Evolutionary conservation across 2,113 vertebrate species (phyloP).

Genomic region (Coptodon rendalli): DNA sequence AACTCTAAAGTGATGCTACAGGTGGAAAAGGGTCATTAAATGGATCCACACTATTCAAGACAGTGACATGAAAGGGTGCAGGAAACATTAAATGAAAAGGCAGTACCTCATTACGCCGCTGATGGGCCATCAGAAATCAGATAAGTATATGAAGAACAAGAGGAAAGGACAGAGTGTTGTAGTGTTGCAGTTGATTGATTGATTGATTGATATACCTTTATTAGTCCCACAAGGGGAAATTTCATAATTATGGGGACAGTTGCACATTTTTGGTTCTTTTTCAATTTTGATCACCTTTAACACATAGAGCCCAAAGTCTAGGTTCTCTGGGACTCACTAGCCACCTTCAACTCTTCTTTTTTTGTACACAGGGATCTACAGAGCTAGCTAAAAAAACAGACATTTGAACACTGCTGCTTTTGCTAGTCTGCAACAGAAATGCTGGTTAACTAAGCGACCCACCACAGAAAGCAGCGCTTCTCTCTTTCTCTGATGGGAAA

Average conservation of each 20-base stretch:
- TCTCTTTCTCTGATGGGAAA: neutral
- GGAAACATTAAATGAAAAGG: neutral
- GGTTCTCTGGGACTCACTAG: neutral
- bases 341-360: neutral
- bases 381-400: neutral
- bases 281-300: neutral
- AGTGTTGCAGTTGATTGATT: neutral
- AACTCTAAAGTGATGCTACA: neutral
- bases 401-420: neutral
- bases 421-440: neutral
- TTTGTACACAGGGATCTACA: neutral
- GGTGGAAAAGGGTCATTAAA: neutral
- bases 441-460: neutral
- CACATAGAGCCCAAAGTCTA: neutral
- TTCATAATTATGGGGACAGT: neutral
- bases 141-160: neutral
- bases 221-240: too few species aligned
- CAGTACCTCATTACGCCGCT: conserved; percentile 36
- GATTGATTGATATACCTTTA: too few species aligned
- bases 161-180: neutral
- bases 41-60: neutral
- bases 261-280: neutral
- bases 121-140: conserved; percentile 20
- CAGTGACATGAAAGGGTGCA: neutral
- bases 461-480: neutral